Evolutionary conservation across 2,888 invertebrate genomes (phyloP).

Genomic region (Archaeoteleia sp.): DNA sequence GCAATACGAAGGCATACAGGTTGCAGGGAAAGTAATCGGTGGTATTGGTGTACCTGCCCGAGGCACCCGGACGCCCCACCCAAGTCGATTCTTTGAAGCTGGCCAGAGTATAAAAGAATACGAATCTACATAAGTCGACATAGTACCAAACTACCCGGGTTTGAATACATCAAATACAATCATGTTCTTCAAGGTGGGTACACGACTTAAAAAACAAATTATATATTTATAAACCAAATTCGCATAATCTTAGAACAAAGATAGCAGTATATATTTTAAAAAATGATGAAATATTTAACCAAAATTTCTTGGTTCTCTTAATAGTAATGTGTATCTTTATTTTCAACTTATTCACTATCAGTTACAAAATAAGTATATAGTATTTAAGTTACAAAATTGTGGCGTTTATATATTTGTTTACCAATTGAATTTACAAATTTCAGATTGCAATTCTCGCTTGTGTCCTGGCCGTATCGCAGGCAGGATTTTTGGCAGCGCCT

Average conservation of each 20-base stretch:
- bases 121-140: slow-evolving; percentile 45
- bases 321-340: no score
- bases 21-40: slow-evolving; percentile 52
- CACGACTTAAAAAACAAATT: no score
- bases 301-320: no score
- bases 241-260: no score
- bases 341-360: no score
- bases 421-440: slow-evolving; percentile 12
- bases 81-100: slow-evolving; percentile 41
- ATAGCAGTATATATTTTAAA: no score
- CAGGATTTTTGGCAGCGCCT: slow-evolving; percentile 57
- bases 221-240: no score
- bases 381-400: no score
- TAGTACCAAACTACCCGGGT: slow-evolving; percentile 49
- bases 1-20: slow-evolving; percentile 45
- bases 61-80: slow-evolving; percentile 59
- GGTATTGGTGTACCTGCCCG: slow-evolving; percentile 45
- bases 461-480: slow-evolving; percentile 65
- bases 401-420: background rate
- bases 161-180: slow-evolving; percentile 32
- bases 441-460: slow-evolving; percentile 65
- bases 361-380: no score
- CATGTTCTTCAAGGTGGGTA: slow-evolving; percentile 56
- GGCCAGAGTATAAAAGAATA: slow-evolving; percentile 63
- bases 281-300: no score